Percentiles rank a stretch among this genome's conserved stretches.
Evolutionary conservation across 2,797 vertebrate genomes (phyloP).

Genomic region (Syngnathus acus): DNA sequence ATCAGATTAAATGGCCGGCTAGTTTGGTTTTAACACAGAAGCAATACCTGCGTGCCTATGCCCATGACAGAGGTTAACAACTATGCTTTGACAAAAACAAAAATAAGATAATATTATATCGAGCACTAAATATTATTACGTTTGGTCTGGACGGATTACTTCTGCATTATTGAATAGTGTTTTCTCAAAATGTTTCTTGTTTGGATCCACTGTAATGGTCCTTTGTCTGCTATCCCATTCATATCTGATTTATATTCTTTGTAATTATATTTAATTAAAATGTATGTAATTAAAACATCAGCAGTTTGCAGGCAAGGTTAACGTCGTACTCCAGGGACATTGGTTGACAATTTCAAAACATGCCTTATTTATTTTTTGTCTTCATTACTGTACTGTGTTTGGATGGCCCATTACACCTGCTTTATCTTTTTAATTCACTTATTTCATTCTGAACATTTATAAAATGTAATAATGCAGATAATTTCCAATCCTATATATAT

Average conservation of each 20-base stretch:
- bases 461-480: too few relatives aligned
- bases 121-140: neutral
- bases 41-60: neutral
- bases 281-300: neutral
- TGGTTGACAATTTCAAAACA: neutral
- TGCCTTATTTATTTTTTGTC: too few relatives aligned
- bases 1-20: neutral
- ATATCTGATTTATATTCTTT: too few relatives aligned
- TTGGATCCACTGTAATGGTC: too few relatives aligned
- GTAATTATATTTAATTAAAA: too few relatives aligned
- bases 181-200: neutral
- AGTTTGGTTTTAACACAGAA: neutral
- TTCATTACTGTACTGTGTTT: neutral
- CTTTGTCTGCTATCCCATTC: too few relatives aligned
- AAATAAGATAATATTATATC: neutral
- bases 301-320: neutral
- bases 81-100: neutral
- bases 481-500: too few relatives aligned
- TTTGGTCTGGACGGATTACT: neutral
- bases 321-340: neutral
- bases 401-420: neutral
- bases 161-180: neutral
- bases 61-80: neutral
- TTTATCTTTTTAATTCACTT: neutral
- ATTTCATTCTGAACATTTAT: too few relatives aligned